These are phyloP conservation scores for Amorpha juglandis DNA, from an alignment of 2,888 invertebrate species.

Conservation along the genomic window DNA sequence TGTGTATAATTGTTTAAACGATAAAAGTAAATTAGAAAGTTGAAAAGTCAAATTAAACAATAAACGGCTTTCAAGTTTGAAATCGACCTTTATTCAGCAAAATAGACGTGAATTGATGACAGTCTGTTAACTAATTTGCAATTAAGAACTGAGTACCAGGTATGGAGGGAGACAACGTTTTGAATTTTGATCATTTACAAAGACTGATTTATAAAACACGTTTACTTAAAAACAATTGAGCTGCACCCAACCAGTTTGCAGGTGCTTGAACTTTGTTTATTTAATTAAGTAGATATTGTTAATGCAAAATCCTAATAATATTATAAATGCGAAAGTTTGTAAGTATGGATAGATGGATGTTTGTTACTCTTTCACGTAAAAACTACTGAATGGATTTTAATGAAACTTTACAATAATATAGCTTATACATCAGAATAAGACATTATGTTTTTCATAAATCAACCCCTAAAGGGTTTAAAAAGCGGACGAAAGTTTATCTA, in stretches of 20 bases:
- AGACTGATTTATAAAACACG: slow-evolving; percentile 13
- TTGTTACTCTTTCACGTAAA: too few species aligned
- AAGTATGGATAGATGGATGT: too few species aligned
- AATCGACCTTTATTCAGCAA: slow-evolving; percentile 7
- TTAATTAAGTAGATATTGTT: neutral
- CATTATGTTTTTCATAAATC: too few species aligned
- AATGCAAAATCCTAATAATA: too few species aligned
- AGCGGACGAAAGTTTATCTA: too few species aligned
- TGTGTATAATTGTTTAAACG: neutral
- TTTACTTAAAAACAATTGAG: slow-evolving; percentile 15
- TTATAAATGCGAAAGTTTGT: too few species aligned
- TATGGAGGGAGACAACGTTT: slow-evolving; percentile 42
- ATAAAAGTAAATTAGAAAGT: slow-evolving; percentile 6
- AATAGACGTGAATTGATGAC: slow-evolving; percentile 41
- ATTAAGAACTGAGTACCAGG: slow-evolving; percentile 39
- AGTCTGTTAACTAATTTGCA: slow-evolving; percentile 53
- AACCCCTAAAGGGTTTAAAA: too few species aligned
- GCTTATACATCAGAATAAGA: too few species aligned
- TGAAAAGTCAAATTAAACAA: neutral
- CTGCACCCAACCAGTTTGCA: neutral
- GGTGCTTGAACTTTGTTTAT: neutral
- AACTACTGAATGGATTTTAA: too few species aligned
- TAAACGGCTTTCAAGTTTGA: neutral
- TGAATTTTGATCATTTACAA: slow-evolving; percentile 39
- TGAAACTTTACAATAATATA: too few species aligned